phyloP scores from a whole-genome alignment of 2,888 invertebrate genomes.

The Drosophila putrida region DNA sequence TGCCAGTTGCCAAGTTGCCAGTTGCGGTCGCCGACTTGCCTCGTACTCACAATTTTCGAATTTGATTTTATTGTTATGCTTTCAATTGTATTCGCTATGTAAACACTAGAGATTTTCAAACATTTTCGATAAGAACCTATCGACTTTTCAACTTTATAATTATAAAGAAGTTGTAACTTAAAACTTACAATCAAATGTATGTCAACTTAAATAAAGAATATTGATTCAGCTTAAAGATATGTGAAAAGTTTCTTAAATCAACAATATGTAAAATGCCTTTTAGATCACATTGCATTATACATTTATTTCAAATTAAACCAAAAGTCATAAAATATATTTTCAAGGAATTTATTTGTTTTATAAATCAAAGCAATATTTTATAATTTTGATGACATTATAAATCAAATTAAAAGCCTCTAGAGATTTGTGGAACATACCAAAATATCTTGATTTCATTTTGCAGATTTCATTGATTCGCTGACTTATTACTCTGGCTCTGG shows the following conservation, averaged over 20 bases:
- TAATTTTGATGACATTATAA: no score
- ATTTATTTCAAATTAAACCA: no score
- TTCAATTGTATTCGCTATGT: conserved; percentile 75
- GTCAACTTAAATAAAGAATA: not conserved
- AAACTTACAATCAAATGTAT: no score
- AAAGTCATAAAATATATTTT: no score
- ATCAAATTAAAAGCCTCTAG: no score
- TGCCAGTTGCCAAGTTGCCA: conserved; percentile 43
- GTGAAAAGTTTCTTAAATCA: not conserved
- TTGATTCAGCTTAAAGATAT: not conserved
- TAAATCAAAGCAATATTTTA: no score
- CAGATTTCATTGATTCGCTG: not conserved
- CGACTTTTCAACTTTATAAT: conserved; percentile 37
- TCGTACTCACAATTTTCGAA: conserved; percentile 67
- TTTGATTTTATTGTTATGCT: conserved; percentile 77
- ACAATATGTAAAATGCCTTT: no score
- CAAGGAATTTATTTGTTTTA: no score
- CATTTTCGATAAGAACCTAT: conserved; percentile 45
- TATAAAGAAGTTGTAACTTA: conserved; percentile 14
- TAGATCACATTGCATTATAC: no score
- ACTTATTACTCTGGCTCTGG: not conserved
- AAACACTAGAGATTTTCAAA: conserved; percentile 64
- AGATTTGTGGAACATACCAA: no score
- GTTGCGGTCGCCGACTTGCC: conserved; percentile 30
- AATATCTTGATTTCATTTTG: not conserved